Conservation (phyloP, 2,797 vertebrate genomes). For the Mus caroli region DNA sequence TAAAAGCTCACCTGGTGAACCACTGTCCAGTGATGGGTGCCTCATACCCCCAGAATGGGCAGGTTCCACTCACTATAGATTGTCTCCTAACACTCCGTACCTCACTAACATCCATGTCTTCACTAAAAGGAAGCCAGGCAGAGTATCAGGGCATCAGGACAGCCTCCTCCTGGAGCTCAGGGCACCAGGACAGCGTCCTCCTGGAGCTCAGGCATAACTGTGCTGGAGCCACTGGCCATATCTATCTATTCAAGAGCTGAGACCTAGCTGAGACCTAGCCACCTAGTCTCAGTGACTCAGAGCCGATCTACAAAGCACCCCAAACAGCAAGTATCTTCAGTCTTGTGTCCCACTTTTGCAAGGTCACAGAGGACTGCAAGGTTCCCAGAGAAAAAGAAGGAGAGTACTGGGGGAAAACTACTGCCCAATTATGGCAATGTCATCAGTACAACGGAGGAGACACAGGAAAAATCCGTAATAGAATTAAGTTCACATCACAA, state of each 20-base stretch:
- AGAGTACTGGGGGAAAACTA: not conserved
- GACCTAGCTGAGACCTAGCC: not conserved
- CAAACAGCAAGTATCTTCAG: not conserved
- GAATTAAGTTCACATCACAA: not conserved
- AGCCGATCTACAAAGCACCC: not conserved
- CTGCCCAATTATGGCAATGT: not conserved
- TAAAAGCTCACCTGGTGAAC: rapidly evolving
- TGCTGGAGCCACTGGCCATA: not conserved
- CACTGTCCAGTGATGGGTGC: not conserved
- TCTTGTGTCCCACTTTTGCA: not conserved
- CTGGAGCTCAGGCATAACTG: not conserved
- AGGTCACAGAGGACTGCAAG: not conserved
- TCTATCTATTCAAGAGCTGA: not conserved
- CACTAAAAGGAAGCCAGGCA: not conserved
- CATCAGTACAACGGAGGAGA: not conserved
- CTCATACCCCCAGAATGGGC: too few relatives aligned
- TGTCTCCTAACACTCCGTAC: not conserved
- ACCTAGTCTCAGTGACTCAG: too few relatives aligned
- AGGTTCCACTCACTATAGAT: not conserved
- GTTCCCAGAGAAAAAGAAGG: not conserved
- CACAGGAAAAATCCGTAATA: not conserved
- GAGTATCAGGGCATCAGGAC: not conserved
- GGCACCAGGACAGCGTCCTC: too few relatives aligned
- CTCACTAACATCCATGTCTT: not conserved
- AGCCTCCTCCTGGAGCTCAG: too few relatives aligned